Conservation (phyloP, 2,888 invertebrate genomes). For the Oscheius sp. region DNA sequence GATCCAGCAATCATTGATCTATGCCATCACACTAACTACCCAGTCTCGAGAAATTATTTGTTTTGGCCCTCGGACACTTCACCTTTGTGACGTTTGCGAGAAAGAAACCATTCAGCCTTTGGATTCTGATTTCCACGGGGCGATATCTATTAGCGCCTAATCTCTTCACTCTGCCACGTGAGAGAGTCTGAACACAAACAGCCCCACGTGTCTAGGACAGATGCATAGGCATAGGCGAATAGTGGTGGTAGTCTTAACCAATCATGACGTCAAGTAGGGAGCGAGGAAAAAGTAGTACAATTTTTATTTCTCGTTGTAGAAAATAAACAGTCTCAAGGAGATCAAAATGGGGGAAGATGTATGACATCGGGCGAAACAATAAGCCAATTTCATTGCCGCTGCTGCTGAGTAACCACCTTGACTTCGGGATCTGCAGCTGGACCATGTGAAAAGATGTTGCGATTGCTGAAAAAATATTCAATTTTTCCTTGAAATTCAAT, state of each 20-base stretch:
- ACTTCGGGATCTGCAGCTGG: constrained; percentile 2
- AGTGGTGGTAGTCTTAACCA: no score
- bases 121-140: neutral
- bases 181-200: neutral
- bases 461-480: constrained; percentile 3
- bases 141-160: neutral
- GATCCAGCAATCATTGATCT: constrained; percentile 1
- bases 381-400: neutral
- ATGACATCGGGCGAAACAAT: constrained; percentile 12
- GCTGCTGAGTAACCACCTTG: neutral
- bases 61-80: neutral
- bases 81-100: neutral
- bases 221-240: constrained; percentile 20
- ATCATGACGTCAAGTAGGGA: neutral
- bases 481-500: neutral
- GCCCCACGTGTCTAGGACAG: constrained; percentile 25
- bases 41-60: no score
- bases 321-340: neutral
- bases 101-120: neutral
- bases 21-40: neutral
- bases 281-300: neutral
- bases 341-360: neutral
- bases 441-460: neutral
- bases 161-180: neutral
- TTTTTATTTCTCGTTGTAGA: constrained; percentile 9